Evolutionary conservation across 2,797 vertebrate species (phyloP).

Genomic region (Cyprinodon diabolis): DNA sequence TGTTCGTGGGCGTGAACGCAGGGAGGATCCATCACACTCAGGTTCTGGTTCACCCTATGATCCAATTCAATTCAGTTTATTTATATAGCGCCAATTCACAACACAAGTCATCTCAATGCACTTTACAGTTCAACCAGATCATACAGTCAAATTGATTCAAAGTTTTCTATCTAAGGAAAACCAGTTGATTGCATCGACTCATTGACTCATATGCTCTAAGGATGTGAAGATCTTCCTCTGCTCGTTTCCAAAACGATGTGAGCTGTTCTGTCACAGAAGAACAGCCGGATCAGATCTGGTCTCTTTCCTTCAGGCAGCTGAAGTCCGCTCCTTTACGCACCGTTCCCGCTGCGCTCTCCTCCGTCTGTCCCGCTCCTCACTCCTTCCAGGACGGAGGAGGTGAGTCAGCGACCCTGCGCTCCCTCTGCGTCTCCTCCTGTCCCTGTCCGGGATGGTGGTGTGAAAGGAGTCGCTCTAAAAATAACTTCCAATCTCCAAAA

Average conservation of each 20-base stretch:
- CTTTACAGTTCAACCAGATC: too few relatives aligned
- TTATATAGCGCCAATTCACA: too few relatives aligned
- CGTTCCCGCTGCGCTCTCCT: neutral
- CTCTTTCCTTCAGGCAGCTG: neutral
- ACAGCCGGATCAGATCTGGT: constrained; percentile 10
- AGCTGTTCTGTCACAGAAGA: neutral
- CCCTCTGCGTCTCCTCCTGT: constrained; percentile 33
- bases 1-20: too few relatives aligned
- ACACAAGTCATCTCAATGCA: too few relatives aligned
- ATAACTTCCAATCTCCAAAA: constrained; percentile 70
- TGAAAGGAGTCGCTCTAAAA: constrained; percentile 61
- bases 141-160: too few relatives aligned
- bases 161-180: too few relatives aligned
- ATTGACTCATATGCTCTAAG: too few relatives aligned
- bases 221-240: constrained; percentile 17
- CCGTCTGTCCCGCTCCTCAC: constrained; percentile 30
- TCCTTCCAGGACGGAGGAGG: constrained; percentile 24
- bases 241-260: neutral
- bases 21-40: too few relatives aligned
- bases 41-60: too few relatives aligned
- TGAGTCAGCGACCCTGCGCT: constrained; percentile 14
- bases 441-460: constrained; percentile 50
- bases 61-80: too few relatives aligned
- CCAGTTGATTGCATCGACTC: too few relatives aligned
- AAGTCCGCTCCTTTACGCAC: constrained; percentile 23